A percentile compares a stretch with the other conserved stretches of the same genome.
Evolutionary conservation across 2,113 vertebrate genomes (phyloP).

Genomic region (Sigmodon hispidus): DNA sequence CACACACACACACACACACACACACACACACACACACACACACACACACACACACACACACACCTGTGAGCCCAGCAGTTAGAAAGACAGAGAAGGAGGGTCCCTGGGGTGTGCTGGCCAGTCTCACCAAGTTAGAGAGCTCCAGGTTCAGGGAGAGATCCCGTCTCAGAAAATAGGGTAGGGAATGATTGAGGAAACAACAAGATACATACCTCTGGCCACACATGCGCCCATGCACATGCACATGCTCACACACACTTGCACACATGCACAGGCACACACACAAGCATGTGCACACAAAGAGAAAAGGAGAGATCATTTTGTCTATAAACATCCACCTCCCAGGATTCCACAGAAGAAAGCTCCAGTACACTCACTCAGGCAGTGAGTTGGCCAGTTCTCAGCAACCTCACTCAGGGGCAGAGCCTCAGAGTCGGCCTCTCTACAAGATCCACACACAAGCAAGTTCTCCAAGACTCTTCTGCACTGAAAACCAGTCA

Average conservation of each 20-base stretch:
- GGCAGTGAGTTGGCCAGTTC: neutral
- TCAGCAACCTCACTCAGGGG: neutral
- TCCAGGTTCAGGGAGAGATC: neutral
- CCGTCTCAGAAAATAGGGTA: neutral
- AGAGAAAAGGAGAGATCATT: neutral
- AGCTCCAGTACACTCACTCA: neutral
- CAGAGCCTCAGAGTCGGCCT: neutral
- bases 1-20: no score
- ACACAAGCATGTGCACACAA: neutral
- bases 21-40: no score
- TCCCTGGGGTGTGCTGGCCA: neutral
- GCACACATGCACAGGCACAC: neutral
- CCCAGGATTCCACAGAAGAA: neutral
- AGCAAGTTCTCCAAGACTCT: neutral
- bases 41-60: no score
- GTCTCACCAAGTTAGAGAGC: neutral
- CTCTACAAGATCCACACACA: neutral
- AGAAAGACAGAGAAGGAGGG: neutral
- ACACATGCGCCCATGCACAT: neutral
- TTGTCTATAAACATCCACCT: neutral
- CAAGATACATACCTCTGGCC: neutral
- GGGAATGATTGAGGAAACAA: neutral
- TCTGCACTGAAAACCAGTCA: neutral
- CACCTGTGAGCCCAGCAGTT: neutral
- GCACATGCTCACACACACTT: neutral